Conservation (phyloP, 1,140 invertebrate genomes). For the Carcinoscorpius rotundicauda region DNA sequence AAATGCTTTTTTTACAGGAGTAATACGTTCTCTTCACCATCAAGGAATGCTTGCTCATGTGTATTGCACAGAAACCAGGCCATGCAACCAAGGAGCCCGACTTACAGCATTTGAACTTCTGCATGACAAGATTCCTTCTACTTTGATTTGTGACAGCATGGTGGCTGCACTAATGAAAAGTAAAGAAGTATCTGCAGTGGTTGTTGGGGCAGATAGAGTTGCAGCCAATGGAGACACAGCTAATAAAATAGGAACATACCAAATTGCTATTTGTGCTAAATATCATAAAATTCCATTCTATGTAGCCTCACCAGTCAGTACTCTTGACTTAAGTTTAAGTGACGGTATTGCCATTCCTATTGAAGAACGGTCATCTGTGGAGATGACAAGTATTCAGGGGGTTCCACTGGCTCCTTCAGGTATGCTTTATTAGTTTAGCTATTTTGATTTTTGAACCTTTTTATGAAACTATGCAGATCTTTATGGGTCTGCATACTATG, state of each 20-base stretch:
- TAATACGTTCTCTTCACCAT: conserved; percentile 66
- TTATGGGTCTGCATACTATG: no score
- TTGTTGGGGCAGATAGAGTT: conserved; percentile 53
- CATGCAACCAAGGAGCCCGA: conserved; percentile 92
- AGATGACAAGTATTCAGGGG: conserved; percentile 79
- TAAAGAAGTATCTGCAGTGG: conserved; percentile 38
- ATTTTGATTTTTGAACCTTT: conserved; percentile 13
- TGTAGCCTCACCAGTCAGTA: conserved; percentile 82
- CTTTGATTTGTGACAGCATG: conserved; percentile 90
- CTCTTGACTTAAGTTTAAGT: conserved; percentile 70
- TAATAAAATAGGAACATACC: conserved; percentile 99
- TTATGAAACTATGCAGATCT: no score
- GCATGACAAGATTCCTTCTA: conserved; percentile 83
- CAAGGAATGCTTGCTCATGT: conserved; percentile 62
- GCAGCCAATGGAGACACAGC: conserved; percentile 95
- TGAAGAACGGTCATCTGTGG: conserved; percentile 77
- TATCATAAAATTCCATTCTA: conserved; percentile 90
- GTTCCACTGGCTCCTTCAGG: conserved; percentile 70
- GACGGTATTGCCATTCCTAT: conserved; percentile 79
- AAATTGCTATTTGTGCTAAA: conserved; percentile 77
- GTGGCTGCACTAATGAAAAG: conserved; percentile 77
- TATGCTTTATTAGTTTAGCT: conserved; percentile 23
- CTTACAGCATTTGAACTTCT: conserved; percentile 93
- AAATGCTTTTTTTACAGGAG: conserved; percentile 39
- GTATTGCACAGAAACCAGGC: conserved; percentile 93